Evolutionary conservation across 1,140 invertebrate species (phyloP).

Genomic region (Hylaeus volcanicus): DNA sequence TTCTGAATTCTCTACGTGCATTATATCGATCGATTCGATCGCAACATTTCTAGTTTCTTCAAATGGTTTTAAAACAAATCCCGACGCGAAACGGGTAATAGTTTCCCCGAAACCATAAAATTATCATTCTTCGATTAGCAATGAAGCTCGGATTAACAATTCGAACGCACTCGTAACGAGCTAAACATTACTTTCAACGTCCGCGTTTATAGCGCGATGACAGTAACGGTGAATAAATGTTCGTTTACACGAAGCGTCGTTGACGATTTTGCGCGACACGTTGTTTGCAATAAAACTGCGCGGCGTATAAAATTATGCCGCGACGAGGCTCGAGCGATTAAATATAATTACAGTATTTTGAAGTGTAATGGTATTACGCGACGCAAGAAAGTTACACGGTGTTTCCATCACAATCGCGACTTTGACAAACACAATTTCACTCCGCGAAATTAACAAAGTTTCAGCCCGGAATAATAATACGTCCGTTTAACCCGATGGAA

Average conservation of each 20-base stretch:
- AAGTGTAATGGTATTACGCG: conserved; percentile 25
- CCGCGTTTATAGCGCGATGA: no score
- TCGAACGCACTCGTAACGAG: no score
- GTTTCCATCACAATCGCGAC: conserved; percentile 30
- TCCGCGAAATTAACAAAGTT: conserved; percentile 42
- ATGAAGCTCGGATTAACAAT: no score
- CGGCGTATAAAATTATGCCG: conserved; percentile 24
- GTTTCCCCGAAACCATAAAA: no score
- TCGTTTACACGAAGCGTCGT: neutral
- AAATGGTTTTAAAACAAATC: no score
- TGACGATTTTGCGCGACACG: neutral
- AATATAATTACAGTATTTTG: conserved; percentile 42
- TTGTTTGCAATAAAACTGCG: neutral
- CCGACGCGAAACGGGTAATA: no score
- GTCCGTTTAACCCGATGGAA: conserved; percentile 6
- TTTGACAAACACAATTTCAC: conserved; percentile 43
- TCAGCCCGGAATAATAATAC: conserved; percentile 30
- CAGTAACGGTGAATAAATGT: neutral
- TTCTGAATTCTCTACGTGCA: no score
- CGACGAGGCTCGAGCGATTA: conserved; percentile 8
- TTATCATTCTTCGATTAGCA: no score
- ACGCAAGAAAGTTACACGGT: conserved; percentile 28
- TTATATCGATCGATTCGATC: no score
- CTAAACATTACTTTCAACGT: neutral
- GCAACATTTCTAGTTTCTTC: no score